Base-by-base conservation (phyloP, 2,113 vertebrate species). In the Salvator merianae region DNA sequence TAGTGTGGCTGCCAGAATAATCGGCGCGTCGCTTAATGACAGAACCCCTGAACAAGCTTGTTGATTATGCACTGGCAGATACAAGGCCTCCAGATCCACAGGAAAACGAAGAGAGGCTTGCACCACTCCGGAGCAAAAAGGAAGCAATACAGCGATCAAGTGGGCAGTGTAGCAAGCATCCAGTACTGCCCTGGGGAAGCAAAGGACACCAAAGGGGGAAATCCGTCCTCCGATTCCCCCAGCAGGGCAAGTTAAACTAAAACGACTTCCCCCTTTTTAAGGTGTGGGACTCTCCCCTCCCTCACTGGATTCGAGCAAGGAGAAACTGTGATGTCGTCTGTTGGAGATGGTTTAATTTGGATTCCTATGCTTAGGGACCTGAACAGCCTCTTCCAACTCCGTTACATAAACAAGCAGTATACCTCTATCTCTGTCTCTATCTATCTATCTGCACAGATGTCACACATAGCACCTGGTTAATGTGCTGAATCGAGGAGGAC, bases 11-110 rank as follows among this genome's bases (percentile, higher is more conserved):
- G 93, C 94, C 94, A 90, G 95, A 90, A 95, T 94, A 94, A 95
- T 96, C 94, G 94, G 91, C 1, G 55, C 82, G 63, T 88, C 93
- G 94, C 93, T 93, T 95, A 95, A 96, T 94, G 94, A 94, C 91
- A 92, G 84, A 59, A 71, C 36, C 68, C 93, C 94, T 86, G 79
- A 87, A 90, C n/a, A 18, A 91, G 92, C 86, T 8, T 40, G 72
- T 30, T 22, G 66, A 93, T 93, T 85, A 85, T 20, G 74, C 89
- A 86, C 87, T 88, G 90, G 94, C 94, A 92, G 94, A 85, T 91
- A 77, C 0, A 1, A 79, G 93, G 87, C 72, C 34, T 32, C 13
- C 53, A 77, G 84, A 81, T 85, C 85, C 0, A 0, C 59, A 83
- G 38, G 68, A n/a, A 71, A 73, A 43, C 3, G 66, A 34, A 40